Conservation (phyloP, 2,888 invertebrate genomes). For the Bibio marci region DNA sequence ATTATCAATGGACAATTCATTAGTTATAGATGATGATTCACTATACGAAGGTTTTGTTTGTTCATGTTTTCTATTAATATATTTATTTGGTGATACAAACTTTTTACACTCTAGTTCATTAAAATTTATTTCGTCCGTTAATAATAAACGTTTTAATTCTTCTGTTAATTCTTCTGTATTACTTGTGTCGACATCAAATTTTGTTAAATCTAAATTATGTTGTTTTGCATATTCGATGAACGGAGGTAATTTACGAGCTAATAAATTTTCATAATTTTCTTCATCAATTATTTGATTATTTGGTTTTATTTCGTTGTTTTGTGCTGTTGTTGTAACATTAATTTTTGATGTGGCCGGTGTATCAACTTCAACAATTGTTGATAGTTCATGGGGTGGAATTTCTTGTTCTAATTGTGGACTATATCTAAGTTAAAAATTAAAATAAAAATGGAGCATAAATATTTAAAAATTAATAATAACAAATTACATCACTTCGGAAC, state of each 20-base stretch:
- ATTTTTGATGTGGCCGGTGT: constrained; percentile 38
- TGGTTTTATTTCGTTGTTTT: too few species aligned
- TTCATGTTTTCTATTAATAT: too few species aligned
- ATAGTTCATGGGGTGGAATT: constrained; percentile 37
- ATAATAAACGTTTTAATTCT: too few species aligned
- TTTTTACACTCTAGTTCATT: constrained; percentile 18
- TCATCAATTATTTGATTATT: background rate
- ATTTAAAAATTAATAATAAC: too few species aligned
- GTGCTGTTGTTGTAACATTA: constrained; percentile 1
- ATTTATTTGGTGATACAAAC: background rate
- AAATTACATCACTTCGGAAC: too few species aligned
- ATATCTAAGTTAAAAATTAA: constrained; percentile 11
- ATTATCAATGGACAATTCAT: too few species aligned
- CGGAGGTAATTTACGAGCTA: constrained; percentile 12
- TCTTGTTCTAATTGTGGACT: constrained; percentile 23
- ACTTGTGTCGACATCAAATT: constrained; percentile 28
- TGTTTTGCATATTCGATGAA: constrained; percentile 33
- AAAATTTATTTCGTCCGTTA: too few species aligned
- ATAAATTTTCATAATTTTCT: background rate
- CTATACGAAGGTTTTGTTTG: too few species aligned
- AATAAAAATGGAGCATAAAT: too few species aligned
- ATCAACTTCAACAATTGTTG: constrained; percentile 50
- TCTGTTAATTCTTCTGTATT: constrained; percentile 20
- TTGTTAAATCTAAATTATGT: constrained; percentile 24
- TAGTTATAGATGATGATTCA: background rate